Evolutionary conservation across 2,888 invertebrate genomes (phyloP).

Genomic region (Coleophora deauratella): DNA sequence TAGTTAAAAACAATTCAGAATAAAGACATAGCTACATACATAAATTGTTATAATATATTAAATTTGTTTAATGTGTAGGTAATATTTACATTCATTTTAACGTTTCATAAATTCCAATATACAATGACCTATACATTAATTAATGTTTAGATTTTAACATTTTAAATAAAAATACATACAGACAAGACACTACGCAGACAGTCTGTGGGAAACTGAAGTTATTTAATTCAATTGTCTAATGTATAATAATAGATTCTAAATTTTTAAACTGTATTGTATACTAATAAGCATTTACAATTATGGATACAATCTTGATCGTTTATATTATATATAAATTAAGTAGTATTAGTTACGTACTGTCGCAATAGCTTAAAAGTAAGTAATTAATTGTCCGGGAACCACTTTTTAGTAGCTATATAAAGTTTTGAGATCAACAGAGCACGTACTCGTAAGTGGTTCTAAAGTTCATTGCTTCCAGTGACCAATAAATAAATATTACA

Average conservation of each 20-base stretch:
- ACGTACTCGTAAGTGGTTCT: no score
- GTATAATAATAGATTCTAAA: no score
- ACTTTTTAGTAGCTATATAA: background rate
- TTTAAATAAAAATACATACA: conserved; percentile 3
- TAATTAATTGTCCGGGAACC: no score
- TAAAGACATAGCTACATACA: no score
- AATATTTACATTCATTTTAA: conserved; percentile 19
- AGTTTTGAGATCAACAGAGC: no score
- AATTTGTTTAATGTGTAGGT: conserved; percentile 3
- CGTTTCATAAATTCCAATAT: conserved; percentile 18
- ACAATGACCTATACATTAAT: conserved; percentile 9
- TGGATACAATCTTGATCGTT: conserved; percentile 17
- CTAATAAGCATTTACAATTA: conserved; percentile 23
- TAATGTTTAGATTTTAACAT: background rate
- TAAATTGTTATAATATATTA: background rate
- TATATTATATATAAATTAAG: conserved; percentile 13
- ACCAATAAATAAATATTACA: no score
- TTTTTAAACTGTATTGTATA: no score
- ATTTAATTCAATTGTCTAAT: no score
- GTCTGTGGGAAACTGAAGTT: no score
- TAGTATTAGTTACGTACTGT: conserved; percentile 12
- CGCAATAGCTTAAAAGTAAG: conserved; percentile 13
- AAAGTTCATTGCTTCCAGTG: no score
- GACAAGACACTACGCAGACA: background rate
- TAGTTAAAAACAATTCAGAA: no score